Evolutionary conservation across 2,888 invertebrate species (phyloP).

Genomic region (Seladonia tumulorum): DNA sequence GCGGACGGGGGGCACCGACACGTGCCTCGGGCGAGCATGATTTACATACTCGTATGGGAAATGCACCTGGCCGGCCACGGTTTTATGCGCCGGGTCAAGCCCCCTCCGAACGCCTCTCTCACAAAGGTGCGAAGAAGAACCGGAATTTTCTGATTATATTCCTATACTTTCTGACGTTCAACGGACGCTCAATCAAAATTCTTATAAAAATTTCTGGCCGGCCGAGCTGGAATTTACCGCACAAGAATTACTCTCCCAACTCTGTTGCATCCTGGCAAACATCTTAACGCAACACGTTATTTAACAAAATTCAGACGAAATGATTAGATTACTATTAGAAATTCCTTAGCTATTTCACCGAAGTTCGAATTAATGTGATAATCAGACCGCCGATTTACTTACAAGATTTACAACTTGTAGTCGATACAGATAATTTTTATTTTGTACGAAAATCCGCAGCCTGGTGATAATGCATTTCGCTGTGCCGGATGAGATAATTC

Average conservation of each 20-base stretch:
- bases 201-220: background rate
- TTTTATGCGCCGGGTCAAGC: conserved; percentile 42
- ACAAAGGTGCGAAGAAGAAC: background rate
- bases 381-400: too few species aligned
- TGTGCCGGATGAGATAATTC: background rate
- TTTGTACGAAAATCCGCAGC: too few species aligned
- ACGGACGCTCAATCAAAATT: background rate
- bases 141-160: background rate
- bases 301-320: too few species aligned
- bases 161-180: background rate
- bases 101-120: background rate
- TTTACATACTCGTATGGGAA: conserved; percentile 65
- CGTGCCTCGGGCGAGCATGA: conserved; percentile 61
- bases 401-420: too few species aligned
- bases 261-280: background rate
- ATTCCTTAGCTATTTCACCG: too few species aligned
- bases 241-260: background rate
- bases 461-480: too few species aligned
- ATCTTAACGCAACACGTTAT: background rate
- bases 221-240: background rate
- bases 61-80: conserved; percentile 63
- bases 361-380: too few species aligned
- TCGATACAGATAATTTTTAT: too few species aligned
- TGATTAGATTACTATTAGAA: too few species aligned
- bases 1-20: conserved; percentile 35